phyloP scores from a whole-genome alignment of 2,113 vertebrate species.

The Sylvilagus bachmani region DNA sequence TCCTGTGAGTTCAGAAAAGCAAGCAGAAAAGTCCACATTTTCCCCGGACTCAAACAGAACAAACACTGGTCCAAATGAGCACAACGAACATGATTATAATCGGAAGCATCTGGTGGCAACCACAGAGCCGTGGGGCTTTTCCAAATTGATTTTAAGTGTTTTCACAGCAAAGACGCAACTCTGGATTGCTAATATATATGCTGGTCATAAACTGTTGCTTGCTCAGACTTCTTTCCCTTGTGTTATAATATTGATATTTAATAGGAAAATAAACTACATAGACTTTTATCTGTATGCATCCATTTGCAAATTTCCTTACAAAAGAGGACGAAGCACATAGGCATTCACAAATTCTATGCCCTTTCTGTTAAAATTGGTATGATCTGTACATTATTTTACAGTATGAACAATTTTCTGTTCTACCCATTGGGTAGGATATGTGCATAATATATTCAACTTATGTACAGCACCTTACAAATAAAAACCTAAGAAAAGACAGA shows the following conservation, averaged over 20 bases:
- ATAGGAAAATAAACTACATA: conserved; percentile 97
- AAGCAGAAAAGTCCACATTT: conserved; percentile 2
- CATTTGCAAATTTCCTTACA: conserved; percentile 93
- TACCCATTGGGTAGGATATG: conserved; percentile 99
- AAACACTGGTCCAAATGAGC: conserved; percentile 86
- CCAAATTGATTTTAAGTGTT: conserved; percentile 62
- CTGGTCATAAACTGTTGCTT: conserved; percentile 86
- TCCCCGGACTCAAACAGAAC: conserved; percentile 37
- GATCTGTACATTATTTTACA: conserved; percentile 97
- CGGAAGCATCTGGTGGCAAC: conserved; percentile 84
- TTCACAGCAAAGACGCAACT: conserved; percentile 84
- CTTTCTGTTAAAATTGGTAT: conserved; percentile 94
- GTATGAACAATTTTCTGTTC: conserved; percentile 94
- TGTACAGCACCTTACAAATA: conserved; percentile 97
- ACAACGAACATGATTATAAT: conserved; percentile 80
- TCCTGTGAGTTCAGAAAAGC: conserved; percentile 32
- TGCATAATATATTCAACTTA: conserved; percentile 99
- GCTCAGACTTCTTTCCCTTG: conserved; percentile 87
- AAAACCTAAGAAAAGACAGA: conserved; percentile 89
- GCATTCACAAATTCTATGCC: conserved; percentile 96
- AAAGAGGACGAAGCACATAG: conserved; percentile 93
- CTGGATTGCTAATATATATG: conserved; percentile 73
- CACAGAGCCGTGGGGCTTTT: conserved; percentile 83
- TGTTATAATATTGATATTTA: conserved; percentile 91
- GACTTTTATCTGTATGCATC: conserved; percentile 92